A percentile compares a stretch with the other conserved stretches of the same genome.
Evolutionary conservation across 2,113 vertebrate genomes (phyloP).

Genomic region (Platichthys flesus): DNA sequence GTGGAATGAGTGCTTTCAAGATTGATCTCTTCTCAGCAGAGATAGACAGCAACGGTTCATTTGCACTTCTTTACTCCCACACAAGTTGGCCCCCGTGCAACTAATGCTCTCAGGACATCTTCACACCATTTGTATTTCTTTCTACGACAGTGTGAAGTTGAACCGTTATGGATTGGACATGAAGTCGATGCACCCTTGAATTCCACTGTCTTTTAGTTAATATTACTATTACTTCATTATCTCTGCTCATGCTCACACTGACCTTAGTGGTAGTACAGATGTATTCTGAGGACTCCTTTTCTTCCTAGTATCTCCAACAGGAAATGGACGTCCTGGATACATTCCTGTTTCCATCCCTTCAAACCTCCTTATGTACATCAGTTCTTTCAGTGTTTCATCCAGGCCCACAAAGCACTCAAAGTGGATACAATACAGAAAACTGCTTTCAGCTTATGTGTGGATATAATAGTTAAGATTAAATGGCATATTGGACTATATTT

Average conservation of each 20-base stretch:
- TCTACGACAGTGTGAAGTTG: background rate
- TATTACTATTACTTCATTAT: background rate
- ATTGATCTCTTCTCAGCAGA: slow-evolving; percentile 12
- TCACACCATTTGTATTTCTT: slow-evolving; percentile 30
- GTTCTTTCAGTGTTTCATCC: background rate
- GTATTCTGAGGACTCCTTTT: background rate
- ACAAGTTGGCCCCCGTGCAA: slow-evolving; percentile 26
- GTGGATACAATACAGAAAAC: background rate
- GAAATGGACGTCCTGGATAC: too few species aligned
- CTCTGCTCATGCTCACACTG: slow-evolving; percentile 3
- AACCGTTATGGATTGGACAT: background rate
- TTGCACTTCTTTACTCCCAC: slow-evolving; percentile 55
- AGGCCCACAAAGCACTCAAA: too few species aligned
- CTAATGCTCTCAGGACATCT: slow-evolving; percentile 37
- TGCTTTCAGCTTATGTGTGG: background rate
- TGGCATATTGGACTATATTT: too few species aligned
- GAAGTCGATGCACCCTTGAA: background rate
- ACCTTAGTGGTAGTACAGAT: background rate
- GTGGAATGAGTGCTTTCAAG: slow-evolving; percentile 22
- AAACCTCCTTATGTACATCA: background rate
- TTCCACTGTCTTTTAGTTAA: background rate
- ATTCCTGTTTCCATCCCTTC: background rate
- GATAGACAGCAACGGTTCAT: slow-evolving; percentile 28
- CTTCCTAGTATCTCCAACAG: slow-evolving; percentile 1
- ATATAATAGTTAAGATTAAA: background rate